phyloP scores from a whole-genome alignment of 2,113 vertebrate species.

The Aspiorhynchus laticeps region DNA sequence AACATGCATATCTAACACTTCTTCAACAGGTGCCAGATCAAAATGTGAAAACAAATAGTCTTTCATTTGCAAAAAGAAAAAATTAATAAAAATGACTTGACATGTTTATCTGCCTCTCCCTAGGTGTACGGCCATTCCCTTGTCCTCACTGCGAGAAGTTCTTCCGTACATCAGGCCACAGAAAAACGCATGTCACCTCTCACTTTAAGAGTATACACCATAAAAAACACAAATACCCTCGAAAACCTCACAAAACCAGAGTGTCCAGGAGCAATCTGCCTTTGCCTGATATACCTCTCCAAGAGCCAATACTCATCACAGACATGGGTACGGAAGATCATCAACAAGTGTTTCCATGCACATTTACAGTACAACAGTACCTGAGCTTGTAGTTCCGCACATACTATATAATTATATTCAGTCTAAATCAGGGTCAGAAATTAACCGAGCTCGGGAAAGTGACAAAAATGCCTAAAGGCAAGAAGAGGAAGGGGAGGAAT shows the following conservation, averaged over 20 bases:
- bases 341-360: background rate
- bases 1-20: background rate
- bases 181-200: conserved; percentile 95
- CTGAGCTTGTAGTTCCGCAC: background rate
- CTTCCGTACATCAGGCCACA: conserved; percentile 95
- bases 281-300: conserved; percentile 91
- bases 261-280: conserved; percentile 84
- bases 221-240: conserved; percentile 89
- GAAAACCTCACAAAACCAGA: conserved; percentile 86
- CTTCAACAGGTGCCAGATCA: background rate
- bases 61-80: background rate
- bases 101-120: background rate
- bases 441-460: background rate
- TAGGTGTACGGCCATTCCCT: conserved; percentile 93
- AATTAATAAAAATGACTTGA: background rate
- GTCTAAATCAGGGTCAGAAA: background rate
- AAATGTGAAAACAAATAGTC: background rate
- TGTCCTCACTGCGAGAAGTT: conserved; percentile 99
- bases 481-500: background rate
- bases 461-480: background rate
- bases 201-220: conserved; percentile 93
- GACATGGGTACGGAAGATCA: conserved; percentile 84
- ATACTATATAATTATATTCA: background rate
- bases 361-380: background rate
- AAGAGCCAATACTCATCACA: conserved; percentile 98